Conservation (phyloP, 1,140 invertebrate genomes). For the Ptiloglossa arizonensis region DNA sequence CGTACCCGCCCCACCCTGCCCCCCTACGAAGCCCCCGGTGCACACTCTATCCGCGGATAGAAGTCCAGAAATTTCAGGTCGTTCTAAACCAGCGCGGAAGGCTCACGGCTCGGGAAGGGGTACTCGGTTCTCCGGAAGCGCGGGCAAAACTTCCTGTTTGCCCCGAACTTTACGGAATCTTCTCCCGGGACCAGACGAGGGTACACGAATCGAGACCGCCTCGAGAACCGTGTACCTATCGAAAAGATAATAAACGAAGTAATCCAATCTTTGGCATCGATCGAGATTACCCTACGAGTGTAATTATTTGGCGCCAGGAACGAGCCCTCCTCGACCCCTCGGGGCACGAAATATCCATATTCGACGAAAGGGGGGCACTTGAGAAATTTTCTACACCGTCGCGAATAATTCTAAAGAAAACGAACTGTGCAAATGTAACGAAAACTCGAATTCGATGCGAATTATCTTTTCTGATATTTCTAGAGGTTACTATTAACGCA, state of each 20-base stretch:
- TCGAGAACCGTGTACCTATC: slow-evolving; percentile 24
- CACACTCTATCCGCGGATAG: slow-evolving; percentile 13
- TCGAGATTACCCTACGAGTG: background rate
- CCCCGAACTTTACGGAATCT: slow-evolving; percentile 63
- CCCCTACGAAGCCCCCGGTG: no score
- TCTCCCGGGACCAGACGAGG: slow-evolving; percentile 29
- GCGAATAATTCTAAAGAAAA: no score
- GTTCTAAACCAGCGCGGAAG: slow-evolving; percentile 38
- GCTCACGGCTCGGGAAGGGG: slow-evolving; percentile 6
- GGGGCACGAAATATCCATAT: no score
- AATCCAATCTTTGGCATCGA: slow-evolving; percentile 24
- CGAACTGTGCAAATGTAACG: no score
- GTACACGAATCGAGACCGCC: slow-evolving; percentile 1
- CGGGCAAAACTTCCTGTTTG: slow-evolving; percentile 52
- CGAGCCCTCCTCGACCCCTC: no score
- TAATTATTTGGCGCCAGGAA: background rate
- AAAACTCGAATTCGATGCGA: no score
- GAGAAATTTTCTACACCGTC: no score
- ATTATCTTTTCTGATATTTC: no score
- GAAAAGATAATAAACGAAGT: slow-evolving; percentile 62
- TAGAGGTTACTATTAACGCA: no score
- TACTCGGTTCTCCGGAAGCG: slow-evolving; percentile 25
- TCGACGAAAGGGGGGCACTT: no score
- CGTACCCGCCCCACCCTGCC: no score
- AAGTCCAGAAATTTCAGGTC: slow-evolving; percentile 60